These are phyloP conservation scores for Cliona cf. orientalis DNA, from an alignment of 37 sponge, comb jelly and placozoan genomes.

Conservation along the genomic window DNA sequence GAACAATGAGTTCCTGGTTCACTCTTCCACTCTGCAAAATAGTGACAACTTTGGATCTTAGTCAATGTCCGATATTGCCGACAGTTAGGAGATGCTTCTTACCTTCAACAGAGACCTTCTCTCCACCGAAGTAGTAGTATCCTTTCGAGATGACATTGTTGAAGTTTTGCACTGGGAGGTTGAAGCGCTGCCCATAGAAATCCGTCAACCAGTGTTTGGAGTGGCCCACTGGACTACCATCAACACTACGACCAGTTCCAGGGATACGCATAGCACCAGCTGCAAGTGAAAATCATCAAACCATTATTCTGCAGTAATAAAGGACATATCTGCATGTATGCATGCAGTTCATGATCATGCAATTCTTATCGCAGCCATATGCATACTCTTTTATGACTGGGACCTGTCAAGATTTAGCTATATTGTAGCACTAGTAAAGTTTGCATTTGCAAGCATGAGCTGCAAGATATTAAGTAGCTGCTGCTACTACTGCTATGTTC, in stretches of 20 bases:
- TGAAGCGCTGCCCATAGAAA: slow-evolving; percentile 24
- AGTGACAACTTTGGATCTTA: not conserved
- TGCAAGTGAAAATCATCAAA: no score
- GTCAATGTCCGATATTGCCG: not conserved
- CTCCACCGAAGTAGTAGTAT: not conserved
- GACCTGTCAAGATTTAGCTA: not conserved
- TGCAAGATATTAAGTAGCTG: no score
- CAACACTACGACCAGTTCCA: no score
- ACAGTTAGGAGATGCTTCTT: not conserved
- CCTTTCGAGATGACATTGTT: not conserved
- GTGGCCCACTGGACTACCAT: not conserved
- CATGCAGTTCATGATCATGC: slow-evolving; percentile 62
- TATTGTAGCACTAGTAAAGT: not conserved
- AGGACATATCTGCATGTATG: slow-evolving; percentile 51
- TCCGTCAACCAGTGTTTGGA: slow-evolving; percentile 27
- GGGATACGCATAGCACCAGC: slow-evolving; percentile 36
- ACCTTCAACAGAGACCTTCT: not conserved
- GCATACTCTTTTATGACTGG: slow-evolving; percentile 16
- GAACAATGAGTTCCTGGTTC: no score
- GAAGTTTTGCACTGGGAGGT: slow-evolving; percentile 17
- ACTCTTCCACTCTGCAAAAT: no score
- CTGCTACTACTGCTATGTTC: no score
- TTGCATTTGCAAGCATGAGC: no score
- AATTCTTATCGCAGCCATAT: slow-evolving; percentile 33
- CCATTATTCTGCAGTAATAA: no score